Evolutionary conservation across 2,888 invertebrate genomes (phyloP).

Genomic region (Leptarthrus brevirostris): DNA sequence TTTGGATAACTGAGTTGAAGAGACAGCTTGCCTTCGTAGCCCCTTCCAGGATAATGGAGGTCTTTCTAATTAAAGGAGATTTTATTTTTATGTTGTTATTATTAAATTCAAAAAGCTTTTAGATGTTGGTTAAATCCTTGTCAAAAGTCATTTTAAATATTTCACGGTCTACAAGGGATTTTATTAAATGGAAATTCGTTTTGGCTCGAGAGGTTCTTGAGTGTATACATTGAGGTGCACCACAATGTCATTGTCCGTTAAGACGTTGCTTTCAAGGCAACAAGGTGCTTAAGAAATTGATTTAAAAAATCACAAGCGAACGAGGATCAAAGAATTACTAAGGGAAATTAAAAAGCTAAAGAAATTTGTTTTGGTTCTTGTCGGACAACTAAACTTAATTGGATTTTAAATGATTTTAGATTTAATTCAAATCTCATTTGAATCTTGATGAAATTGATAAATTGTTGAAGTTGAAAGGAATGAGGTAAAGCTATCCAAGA

Average conservation of each 20-base stretch:
- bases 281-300: slow-evolving; percentile 15
- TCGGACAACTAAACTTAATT: no score
- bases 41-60: slow-evolving; percentile 25
- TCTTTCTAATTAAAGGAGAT: slow-evolving; percentile 43
- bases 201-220: not conserved
- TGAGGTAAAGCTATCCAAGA: no score
- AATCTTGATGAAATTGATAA: no score
- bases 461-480: no score
- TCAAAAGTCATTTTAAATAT: slow-evolving; percentile 53
- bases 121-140: slow-evolving; percentile 50
- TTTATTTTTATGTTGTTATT: slow-evolving; percentile 50
- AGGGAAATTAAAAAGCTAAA: slow-evolving; percentile 3
- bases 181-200: slow-evolving; percentile 46
- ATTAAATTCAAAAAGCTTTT: slow-evolving; percentile 54
- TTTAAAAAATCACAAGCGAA: not conserved
- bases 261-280: not conserved
- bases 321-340: not conserved
- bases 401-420: no score
- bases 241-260: slow-evolving; percentile 12
- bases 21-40: slow-evolving; percentile 11
- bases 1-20: slow-evolving; percentile 35
- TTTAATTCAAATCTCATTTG: no score
- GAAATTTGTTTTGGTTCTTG: no score
- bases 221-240: not conserved
- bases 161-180: slow-evolving; percentile 44